These are phyloP conservation scores for Stichopus horrens DNA, from an alignment of 53 echinoderm and acorn worm genomes.

Conservation along the genomic window DNA sequence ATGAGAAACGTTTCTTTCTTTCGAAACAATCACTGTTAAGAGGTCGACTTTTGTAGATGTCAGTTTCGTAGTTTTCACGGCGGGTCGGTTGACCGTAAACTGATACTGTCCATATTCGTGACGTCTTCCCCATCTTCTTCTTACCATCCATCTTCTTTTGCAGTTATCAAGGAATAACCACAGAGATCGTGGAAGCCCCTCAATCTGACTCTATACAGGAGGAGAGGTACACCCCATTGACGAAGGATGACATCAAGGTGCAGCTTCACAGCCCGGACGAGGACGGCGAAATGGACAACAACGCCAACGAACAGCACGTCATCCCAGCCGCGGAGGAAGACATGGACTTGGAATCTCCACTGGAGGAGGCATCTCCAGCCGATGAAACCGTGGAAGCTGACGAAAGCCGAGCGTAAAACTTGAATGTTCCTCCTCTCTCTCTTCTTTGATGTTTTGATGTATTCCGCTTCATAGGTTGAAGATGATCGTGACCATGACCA, in stretches of 20 bases:
- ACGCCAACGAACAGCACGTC: slow-evolving; percentile 35
- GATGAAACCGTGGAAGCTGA: slow-evolving; percentile 45
- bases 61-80: no score
- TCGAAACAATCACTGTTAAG: no score
- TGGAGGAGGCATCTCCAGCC: slow-evolving; percentile 28
- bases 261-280: slow-evolving; percentile 44
- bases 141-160: background rate
- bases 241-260: slow-evolving; percentile 41
- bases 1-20: no score
- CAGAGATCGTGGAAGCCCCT: slow-evolving; percentile 45
- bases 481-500: no score
- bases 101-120: no score
- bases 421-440: background rate
- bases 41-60: no score
- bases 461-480: no score
- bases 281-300: slow-evolving; percentile 49
- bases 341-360: slow-evolving; percentile 27
- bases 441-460: no score
- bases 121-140: background rate
- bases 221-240: slow-evolving; percentile 35
- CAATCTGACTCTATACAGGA: slow-evolving; percentile 40
- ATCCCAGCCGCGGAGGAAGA: slow-evolving; percentile 34
- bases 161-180: slow-evolving; percentile 49
- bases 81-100: no score
- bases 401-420: slow-evolving; percentile 29